These are phyloP conservation scores for Porites rus DNA, from an alignment of 92 coral and sea anemone species.

Conservation along the genomic window DNA sequence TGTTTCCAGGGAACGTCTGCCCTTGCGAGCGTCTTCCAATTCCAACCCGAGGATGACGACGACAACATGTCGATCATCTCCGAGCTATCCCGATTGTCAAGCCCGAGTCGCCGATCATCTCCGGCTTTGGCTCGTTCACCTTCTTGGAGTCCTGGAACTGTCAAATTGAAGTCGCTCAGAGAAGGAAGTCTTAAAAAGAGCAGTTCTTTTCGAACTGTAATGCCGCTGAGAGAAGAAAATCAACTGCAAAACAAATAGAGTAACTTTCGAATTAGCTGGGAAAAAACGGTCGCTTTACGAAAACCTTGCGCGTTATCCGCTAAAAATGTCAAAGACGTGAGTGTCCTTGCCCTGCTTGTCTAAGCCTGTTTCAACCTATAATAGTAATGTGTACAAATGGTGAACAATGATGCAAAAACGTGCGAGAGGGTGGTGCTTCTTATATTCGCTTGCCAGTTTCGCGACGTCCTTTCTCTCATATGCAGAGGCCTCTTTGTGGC, in stretches of 20 bases:
- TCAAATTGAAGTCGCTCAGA: conserved; percentile 48
- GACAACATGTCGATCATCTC: conserved; percentile 44
- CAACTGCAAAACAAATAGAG: not conserved
- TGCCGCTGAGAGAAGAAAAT: conserved; percentile 43
- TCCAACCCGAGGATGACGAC: conserved; percentile 82
- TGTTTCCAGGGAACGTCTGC: conserved; percentile 96
- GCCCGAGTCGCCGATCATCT: conserved; percentile 63
- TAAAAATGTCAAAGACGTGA: too few relatives aligned
- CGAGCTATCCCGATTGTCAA: conserved; percentile 45
- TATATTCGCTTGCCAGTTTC: too few relatives aligned
- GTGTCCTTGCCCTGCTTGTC: too few relatives aligned
- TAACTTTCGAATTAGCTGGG: too few relatives aligned
- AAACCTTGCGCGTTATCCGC: too few relatives aligned
- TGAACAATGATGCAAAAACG: too few relatives aligned
- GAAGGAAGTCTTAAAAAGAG: conserved; percentile 29
- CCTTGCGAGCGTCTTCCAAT: conserved; percentile 69
- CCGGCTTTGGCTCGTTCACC: conserved; percentile 69
- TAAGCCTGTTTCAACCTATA: too few relatives aligned
- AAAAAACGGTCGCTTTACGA: too few relatives aligned
- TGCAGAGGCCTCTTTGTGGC: too few relatives aligned
- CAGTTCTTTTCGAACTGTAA: conserved; percentile 37
- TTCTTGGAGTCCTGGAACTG: conserved; percentile 60
- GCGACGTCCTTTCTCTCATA: too few relatives aligned
- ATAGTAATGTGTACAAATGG: too few relatives aligned
- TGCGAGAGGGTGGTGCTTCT: too few relatives aligned